A percentile compares a stretch with the other conserved stretches of the same genome.
phyloP scores from a whole-genome alignment of 1,140 invertebrate species.

The Littorina saxatilis region DNA sequence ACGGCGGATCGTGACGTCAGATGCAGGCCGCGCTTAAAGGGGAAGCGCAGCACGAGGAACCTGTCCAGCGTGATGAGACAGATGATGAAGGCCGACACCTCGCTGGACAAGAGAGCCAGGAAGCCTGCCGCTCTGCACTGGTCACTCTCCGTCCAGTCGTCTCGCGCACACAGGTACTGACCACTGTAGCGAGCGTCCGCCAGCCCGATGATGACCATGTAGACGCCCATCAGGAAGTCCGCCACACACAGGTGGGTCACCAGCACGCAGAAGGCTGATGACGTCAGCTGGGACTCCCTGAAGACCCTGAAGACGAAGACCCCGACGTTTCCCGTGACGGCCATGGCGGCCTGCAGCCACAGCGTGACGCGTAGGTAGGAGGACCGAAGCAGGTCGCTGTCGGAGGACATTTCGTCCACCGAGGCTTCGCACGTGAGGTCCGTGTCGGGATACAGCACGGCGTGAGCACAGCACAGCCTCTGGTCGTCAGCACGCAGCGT shows the following conservation, averaged over 20 bases:
- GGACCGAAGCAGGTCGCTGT: conserved; percentile 10
- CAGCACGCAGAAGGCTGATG: not conserved
- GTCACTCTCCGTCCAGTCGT: not conserved
- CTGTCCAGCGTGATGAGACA: no score
- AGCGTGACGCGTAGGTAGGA: not conserved
- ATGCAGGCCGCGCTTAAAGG: not conserved
- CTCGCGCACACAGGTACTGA: not conserved
- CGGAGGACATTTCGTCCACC: conserved; percentile 41
- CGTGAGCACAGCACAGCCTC: not conserved
- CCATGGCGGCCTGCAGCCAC: not conserved
- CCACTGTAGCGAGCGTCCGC: not conserved
- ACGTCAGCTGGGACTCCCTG: not conserved
- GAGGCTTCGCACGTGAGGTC: not conserved
- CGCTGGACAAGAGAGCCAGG: not conserved
- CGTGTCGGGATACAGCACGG: not conserved
- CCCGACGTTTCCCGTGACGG: not conserved
- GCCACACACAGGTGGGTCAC: not conserved
- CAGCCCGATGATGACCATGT: not conserved
- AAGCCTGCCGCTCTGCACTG: not conserved
- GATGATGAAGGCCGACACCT: no score
- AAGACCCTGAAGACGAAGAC: not conserved
- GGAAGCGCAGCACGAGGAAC: no score
- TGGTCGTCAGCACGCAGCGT: not conserved
- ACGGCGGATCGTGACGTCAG: conserved; percentile 21
- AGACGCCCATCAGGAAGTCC: conserved; percentile 11